These are phyloP conservation scores for Cryptoblepharus egeriae DNA, from an alignment of 2,797 vertebrate species.

Conservation along the genomic window DNA sequence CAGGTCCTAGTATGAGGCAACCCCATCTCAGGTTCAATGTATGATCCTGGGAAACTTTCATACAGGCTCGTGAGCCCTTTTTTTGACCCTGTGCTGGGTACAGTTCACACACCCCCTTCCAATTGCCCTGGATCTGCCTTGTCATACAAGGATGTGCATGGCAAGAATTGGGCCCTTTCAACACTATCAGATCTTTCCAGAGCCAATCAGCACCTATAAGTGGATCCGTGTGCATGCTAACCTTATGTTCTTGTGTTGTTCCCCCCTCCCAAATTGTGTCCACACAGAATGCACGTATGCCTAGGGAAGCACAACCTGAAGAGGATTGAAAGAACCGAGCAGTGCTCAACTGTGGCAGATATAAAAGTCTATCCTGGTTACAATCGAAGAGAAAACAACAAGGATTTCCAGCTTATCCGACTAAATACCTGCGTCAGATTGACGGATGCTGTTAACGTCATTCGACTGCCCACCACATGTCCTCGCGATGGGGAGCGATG, in stretches of 20 bases:
- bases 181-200: too few relatives aligned
- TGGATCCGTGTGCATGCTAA: not conserved
- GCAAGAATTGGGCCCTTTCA: too few relatives aligned
- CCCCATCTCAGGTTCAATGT: too few relatives aligned
- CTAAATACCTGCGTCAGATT: not conserved
- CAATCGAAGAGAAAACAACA: not conserved
- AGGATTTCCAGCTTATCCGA: slow-evolving; percentile 29
- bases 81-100: too few relatives aligned
- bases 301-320: slow-evolving; percentile 24
- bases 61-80: too few relatives aligned
- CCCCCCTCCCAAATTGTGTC: not conserved
- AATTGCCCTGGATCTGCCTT: too few relatives aligned
- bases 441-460: not conserved
- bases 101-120: too few relatives aligned
- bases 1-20: too few relatives aligned
- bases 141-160: too few relatives aligned
- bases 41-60: too few relatives aligned
- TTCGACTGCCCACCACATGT: not conserved
- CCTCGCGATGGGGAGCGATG: not conserved
- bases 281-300: slow-evolving; percentile 19
- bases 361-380: not conserved
- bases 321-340: not conserved
- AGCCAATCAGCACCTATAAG: too few relatives aligned
- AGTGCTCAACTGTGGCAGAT: slow-evolving; percentile 6
- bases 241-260: not conserved